These are phyloP conservation scores for Aviceda subcristata DNA, from an alignment of 2,113 vertebrate genomes.

Conservation along the genomic window DNA sequence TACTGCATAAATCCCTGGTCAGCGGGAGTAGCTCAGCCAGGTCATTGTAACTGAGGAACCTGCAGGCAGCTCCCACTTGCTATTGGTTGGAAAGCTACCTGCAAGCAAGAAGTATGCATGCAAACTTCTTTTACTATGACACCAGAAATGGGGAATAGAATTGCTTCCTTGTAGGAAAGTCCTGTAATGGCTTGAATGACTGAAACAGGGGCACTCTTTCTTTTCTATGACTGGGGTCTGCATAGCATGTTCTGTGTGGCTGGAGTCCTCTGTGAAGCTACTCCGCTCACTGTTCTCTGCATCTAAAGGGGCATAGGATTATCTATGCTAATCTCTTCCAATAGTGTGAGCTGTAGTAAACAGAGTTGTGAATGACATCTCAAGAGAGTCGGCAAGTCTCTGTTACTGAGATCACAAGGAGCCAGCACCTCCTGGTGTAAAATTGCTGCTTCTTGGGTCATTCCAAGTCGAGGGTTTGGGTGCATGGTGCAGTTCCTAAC, in stretches of 20 bases:
- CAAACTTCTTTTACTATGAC: background rate
- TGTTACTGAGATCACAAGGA: background rate
- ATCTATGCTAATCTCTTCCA: background rate
- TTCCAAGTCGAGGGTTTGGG: background rate
- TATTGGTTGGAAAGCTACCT: background rate
- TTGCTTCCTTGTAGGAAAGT: background rate
- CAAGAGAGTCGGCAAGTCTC: accelerated
- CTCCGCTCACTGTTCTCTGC: background rate
- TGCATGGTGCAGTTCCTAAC: background rate
- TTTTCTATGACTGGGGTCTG: background rate
- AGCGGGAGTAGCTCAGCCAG: background rate
- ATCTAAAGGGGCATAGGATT: background rate
- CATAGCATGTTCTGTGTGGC: background rate
- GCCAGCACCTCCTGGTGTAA: background rate
- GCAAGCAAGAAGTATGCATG: accelerated
- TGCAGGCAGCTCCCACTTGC: background rate
- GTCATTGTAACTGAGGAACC: background rate
- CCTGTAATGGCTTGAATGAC: background rate
- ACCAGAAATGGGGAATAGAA: background rate
- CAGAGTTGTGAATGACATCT: no score
- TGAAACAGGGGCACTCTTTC: background rate
- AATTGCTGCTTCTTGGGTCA: background rate
- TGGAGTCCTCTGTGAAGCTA: background rate
- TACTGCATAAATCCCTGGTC: background rate
- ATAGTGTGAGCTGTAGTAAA: background rate